Base-by-base conservation (phyloP, 2,888 invertebrate genomes). In the Cremastinae sp. region DNA sequence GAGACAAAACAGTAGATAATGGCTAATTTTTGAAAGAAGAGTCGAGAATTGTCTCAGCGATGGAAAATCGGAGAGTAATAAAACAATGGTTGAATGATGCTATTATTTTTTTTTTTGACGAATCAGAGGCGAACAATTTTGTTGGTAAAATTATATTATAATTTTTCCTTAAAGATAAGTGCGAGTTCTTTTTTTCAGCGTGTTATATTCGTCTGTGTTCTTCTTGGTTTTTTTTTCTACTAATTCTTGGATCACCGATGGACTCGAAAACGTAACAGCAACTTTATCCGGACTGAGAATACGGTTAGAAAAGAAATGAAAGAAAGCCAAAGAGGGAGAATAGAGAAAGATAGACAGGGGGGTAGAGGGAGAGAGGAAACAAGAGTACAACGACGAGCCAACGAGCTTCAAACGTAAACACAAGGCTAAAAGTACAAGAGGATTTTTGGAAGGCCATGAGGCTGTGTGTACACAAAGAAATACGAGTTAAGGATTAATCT, bases 61-160 rank as follows among this genome's bases (percentile, higher is more conserved):
- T 18, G 36, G 10, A 34, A 8, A 41, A 38, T 38, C 9, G 54
- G 14, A 47, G 47, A 22, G 38, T 62, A 16, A 49, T 36, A 7
- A 18, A 54, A 36, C 20, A 16, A 51, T 51, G 47, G 5, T 12
- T 1, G n/a, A 62, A 38, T 2, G n/a, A 61, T 38, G 8, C 16
- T 64, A 71, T 45, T 41, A n/a, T 47, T 54, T 28, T 34, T 10
- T 71, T 18, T 34, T 28, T 38, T 45, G 18, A 79, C 71, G 82
- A 86, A 86, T 86, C 81, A 86, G 86, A 85, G 87, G 83, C 85
- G 84, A 85, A 83, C 83, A 84, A 83, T 73, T 71, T 81, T 81
- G 76, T 75, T 62, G 65, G 82, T 82, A 80, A 80, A 82, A 82
- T 83, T 85, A 86, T 79, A 79, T 72, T 81, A 81, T 72, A 74